These are phyloP conservation scores for Glaucidium brasilianum DNA, from an alignment of 2,113 vertebrate species.

Conservation along the genomic window DNA sequence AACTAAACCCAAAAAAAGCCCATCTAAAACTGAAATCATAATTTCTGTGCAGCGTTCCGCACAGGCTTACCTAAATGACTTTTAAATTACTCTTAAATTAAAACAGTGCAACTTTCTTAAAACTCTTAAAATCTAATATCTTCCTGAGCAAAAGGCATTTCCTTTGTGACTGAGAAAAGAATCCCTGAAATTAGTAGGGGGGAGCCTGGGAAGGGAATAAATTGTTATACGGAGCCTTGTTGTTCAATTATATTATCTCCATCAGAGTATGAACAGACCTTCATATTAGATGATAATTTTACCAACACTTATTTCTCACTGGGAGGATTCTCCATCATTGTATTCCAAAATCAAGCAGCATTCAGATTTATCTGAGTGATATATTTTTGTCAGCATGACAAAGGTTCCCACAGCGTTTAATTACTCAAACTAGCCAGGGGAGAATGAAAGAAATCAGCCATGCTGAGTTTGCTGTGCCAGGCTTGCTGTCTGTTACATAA, in stretches of 20 bases:
- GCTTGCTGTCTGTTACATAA: not conserved
- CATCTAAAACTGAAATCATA: not conserved
- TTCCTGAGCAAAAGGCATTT: not conserved
- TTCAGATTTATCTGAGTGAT: slow-evolving; percentile 36
- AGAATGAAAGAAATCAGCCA: slow-evolving; percentile 4
- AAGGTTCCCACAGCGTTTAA: slow-evolving; percentile 54
- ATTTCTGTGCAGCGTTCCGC: not conserved
- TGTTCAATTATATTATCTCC: slow-evolving; percentile 4
- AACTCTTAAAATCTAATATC: not conserved
- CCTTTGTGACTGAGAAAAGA: not conserved
- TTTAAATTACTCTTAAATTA: slow-evolving; percentile 37
- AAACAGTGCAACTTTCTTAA: not conserved
- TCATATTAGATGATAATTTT: slow-evolving; percentile 38
- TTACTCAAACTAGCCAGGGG: slow-evolving; percentile 37
- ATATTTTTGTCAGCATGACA: slow-evolving; percentile 37
- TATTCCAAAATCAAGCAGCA: slow-evolving; percentile 11
- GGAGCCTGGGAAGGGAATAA: not conserved
- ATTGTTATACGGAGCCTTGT: not conserved
- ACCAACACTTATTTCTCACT: not conserved
- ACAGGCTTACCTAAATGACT: slow-evolving; percentile 7
- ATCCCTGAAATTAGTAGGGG: not conserved
- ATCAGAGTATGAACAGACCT: slow-evolving; percentile 22
- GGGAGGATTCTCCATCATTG: not conserved
- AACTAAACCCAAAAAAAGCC: slow-evolving; percentile 38
- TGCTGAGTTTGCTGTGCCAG: slow-evolving; percentile 1